Conservation (phyloP, 2,113 vertebrate species). For the Ovis canadensis region DNA sequence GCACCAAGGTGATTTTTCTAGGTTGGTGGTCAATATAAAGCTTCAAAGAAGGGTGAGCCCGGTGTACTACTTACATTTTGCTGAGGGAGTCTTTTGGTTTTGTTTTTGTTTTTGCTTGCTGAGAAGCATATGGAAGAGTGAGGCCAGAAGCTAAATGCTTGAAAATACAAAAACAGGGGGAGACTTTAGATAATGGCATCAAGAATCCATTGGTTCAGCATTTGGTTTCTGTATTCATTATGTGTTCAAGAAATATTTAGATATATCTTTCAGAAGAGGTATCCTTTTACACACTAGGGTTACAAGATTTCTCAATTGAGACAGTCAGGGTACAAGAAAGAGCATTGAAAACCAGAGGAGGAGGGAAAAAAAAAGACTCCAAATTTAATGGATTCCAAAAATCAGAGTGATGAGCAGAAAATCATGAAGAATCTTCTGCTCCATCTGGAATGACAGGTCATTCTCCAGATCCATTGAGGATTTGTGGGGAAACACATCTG, state of each 20-base stretch:
- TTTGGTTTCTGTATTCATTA: neutral
- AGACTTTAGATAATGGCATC: neutral
- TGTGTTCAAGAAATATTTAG: neutral
- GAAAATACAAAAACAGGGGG: neutral
- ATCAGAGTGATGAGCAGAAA: neutral
- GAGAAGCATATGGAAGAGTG: neutral
- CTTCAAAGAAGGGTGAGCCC: neutral
- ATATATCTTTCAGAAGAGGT: neutral
- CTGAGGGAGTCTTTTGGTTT: neutral
- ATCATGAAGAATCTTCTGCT: neutral
- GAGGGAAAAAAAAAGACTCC: neutral
- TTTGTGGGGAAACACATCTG: neutral
- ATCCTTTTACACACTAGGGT: neutral
- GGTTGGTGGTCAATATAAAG: neutral
- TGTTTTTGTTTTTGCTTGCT: neutral
- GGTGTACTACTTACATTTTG: neutral
- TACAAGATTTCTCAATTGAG: fast-evolving
- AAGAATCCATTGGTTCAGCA: neutral
- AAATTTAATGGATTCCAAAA: neutral
- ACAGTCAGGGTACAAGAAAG: neutral
- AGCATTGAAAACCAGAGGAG: neutral
- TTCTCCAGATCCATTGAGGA: neutral
- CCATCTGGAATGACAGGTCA: neutral
- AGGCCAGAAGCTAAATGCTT: neutral
- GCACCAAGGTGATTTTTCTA: neutral